phyloP scores from a whole-genome alignment of 2,113 vertebrate genomes.

The Salvelinus namaycush region DNA sequence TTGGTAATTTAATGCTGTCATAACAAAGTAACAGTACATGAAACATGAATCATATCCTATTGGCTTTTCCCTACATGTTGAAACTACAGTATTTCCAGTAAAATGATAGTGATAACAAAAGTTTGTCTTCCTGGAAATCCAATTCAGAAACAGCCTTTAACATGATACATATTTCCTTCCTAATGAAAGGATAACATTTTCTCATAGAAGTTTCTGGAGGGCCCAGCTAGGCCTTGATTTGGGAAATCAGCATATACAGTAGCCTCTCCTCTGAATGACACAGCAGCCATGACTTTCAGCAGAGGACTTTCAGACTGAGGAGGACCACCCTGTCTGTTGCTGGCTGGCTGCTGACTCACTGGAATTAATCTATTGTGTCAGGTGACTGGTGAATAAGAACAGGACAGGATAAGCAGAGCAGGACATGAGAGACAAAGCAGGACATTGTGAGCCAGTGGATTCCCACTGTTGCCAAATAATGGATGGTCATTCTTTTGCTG shows the following conservation, averaged over 20 bases:
- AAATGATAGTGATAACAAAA: not conserved
- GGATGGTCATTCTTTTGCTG: too few species aligned
- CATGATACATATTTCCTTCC: not conserved
- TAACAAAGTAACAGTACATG: not conserved
- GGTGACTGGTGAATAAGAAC: not conserved
- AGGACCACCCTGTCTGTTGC: not conserved
- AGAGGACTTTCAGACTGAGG: not conserved
- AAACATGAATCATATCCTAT: not conserved
- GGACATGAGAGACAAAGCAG: not conserved
- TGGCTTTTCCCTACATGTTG: not conserved
- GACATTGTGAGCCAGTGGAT: conserved; percentile 17
- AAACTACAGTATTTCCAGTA: conserved; percentile 1
- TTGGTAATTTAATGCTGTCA: not conserved
- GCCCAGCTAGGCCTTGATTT: not conserved
- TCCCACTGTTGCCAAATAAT: not conserved
- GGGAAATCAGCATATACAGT: not conserved
- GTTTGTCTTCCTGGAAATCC: not conserved
- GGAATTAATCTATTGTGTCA: not conserved
- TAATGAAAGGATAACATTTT: not conserved
- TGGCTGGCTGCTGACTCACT: not conserved
- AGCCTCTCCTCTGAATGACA: not conserved
- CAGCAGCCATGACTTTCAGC: conserved; percentile 6
- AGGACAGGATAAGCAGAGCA: not conserved
- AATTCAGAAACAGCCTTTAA: not conserved
- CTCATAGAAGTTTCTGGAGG: not conserved